These are phyloP conservation scores for Terrapene triunguis DNA, from an alignment of 2,113 vertebrate genomes.

Conservation along the genomic window DNA sequence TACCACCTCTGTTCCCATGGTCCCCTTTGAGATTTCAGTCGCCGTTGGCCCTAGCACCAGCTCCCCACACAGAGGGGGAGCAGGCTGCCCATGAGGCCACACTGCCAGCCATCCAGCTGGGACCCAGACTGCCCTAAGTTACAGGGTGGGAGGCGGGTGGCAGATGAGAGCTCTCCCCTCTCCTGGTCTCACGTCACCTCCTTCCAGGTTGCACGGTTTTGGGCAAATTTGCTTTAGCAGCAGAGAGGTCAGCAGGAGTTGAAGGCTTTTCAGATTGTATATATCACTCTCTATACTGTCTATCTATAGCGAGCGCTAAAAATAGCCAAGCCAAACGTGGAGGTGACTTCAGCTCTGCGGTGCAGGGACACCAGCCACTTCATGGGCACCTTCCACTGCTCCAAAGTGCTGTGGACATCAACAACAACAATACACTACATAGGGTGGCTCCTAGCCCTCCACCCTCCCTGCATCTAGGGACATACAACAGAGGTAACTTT, in stretches of 20 bases:
- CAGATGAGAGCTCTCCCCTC: not conserved
- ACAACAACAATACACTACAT: not conserved
- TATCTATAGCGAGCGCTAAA: slow-evolving; percentile 60
- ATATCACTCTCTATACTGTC: slow-evolving; percentile 61
- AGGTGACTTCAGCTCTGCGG: slow-evolving; percentile 55
- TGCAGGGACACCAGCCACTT: slow-evolving; percentile 12
- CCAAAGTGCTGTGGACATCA: not conserved
- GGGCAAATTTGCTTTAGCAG: slow-evolving; percentile 25
- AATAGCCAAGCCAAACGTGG: slow-evolving; percentile 63
- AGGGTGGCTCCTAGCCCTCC: not conserved
- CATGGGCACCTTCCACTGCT: not conserved
- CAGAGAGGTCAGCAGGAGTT: slow-evolving; percentile 59
- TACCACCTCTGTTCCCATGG: not conserved
- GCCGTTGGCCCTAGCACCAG: not conserved
- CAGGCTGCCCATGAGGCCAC: not conserved
- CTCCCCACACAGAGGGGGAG: not conserved
- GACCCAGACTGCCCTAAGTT: not conserved
- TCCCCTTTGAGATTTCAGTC: not conserved
- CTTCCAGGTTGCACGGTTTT: not conserved
- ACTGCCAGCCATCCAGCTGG: not conserved
- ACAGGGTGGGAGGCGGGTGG: accelerated
- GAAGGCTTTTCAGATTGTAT: slow-evolving; percentile 58
- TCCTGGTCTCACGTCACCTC: accelerated
- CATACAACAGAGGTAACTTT: not conserved
- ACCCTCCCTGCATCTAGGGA: not conserved